phyloP scores from a whole-genome alignment of 2,113 vertebrate species.

The Hassar affinis region DNA sequence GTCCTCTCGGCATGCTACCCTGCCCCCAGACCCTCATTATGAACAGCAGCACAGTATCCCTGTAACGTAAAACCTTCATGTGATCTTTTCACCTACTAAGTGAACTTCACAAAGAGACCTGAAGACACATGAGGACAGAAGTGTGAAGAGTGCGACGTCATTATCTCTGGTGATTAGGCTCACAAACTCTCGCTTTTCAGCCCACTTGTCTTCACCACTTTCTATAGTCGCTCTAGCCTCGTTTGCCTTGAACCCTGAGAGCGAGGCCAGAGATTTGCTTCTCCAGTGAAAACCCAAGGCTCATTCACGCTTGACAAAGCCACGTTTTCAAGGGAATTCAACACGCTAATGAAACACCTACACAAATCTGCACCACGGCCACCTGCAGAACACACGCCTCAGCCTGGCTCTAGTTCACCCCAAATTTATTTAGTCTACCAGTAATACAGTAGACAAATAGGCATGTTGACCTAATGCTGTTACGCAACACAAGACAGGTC shows the following conservation, averaged over 20 bases:
- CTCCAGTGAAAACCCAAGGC: neutral
- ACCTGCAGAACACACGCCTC: neutral
- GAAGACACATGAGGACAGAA: neutral
- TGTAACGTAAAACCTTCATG: slow-evolving; percentile 30
- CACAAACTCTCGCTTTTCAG: slow-evolving; percentile 16
- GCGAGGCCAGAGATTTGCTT: neutral
- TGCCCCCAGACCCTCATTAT: neutral
- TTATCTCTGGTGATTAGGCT: neutral
- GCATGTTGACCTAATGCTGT: neutral
- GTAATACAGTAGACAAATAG: slow-evolving; percentile 10
- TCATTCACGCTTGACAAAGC: neutral
- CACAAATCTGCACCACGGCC: neutral
- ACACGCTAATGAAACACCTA: neutral
- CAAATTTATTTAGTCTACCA: neutral
- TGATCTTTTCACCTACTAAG: slow-evolving; percentile 15
- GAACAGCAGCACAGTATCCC: neutral
- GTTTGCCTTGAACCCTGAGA: slow-evolving; percentile 38
- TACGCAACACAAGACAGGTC: slow-evolving; percentile 7
- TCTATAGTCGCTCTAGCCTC: slow-evolving; percentile 6
- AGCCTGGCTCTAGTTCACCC: neutral
- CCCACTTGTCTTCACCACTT: slow-evolving; percentile 6
- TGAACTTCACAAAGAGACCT: neutral
- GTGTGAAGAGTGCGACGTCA: slow-evolving; percentile 7
- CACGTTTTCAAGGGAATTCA: neutral
- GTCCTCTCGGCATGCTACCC: neutral